A percentile compares a stretch with the other conserved stretches of the same genome.
These are phyloP conservation scores for Oryzias dopingdopingensis DNA, from an alignment of 2,797 vertebrate genomes.

Conservation along the genomic window DNA sequence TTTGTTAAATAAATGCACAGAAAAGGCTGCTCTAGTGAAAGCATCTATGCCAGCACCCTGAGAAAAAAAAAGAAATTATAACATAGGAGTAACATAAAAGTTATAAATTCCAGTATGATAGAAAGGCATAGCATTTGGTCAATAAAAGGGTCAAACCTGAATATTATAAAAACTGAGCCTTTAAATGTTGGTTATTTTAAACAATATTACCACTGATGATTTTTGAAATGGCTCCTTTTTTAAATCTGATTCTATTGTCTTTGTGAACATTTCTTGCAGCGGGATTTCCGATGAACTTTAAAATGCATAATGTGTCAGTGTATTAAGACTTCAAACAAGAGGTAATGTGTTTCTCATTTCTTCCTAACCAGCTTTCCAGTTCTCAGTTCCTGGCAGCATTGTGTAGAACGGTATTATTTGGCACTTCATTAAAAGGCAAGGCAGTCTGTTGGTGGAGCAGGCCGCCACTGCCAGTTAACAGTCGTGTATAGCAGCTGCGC, in stretches of 20 bases:
- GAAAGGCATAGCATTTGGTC: constrained; percentile 81
- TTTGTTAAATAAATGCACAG: constrained; percentile 80
- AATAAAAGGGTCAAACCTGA: constrained; percentile 71
- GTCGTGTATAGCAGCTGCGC: constrained; percentile 79
- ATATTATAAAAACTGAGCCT: constrained; percentile 53
- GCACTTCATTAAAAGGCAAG: constrained; percentile 85
- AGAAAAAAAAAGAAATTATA: constrained; percentile 78
- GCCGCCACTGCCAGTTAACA: constrained; percentile 81
- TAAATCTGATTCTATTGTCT: constrained; percentile 68
- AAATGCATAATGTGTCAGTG: constrained; percentile 77
- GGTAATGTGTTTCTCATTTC: constrained; percentile 80
- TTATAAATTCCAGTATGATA: constrained; percentile 82
- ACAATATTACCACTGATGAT: constrained; percentile 56
- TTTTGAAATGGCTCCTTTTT: constrained; percentile 41
- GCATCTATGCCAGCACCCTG: constrained; percentile 85
- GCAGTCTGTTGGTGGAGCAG: constrained; percentile 70
- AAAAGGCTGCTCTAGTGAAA: constrained; percentile 79
- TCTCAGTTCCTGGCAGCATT: constrained; percentile 77
- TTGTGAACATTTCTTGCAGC: constrained; percentile 54
- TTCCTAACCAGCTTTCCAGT: constrained; percentile 62
- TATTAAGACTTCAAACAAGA: constrained; percentile 80
- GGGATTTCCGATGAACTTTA: constrained; percentile 61
- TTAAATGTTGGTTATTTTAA: constrained; percentile 64
- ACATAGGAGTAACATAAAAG: constrained; percentile 70
- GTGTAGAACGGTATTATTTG: constrained; percentile 82